Base-by-base conservation (phyloP, 1,140 invertebrate genomes). In the Brachionus angularis region DNA sequence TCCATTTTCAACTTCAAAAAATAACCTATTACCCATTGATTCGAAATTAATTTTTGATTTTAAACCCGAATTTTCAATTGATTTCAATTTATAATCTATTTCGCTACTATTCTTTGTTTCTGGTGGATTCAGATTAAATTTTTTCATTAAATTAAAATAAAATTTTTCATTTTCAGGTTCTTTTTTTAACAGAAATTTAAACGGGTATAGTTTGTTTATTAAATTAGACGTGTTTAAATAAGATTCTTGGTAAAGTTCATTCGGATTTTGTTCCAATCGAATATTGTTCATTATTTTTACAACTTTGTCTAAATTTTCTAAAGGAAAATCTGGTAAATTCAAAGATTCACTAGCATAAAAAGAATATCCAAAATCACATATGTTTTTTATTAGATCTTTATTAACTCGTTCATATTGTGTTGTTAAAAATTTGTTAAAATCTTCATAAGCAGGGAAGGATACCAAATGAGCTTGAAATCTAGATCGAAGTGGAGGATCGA, bases 401-500 rank as follows among this genome's bases (percentile, higher is more conserved):
- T 46, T 18, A 10, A 47, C 25, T 21, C 36, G 33, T 31, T 29
- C 12, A 29, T 33, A 49, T n/a, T 67, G 2, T n/a, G 27, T 25
- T 50, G n/a, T 46, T n/a, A 42, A n/a, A 31, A 10, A 72, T 16
- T 16, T 2, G 3, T 36, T 8, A 58, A 74, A 55, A 72, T 77
- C 36, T 75, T 82, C 74, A 82, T 84, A 31, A 80, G 76, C 31
- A 80, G 73, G 1, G 77, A 73, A 12, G 44, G 86, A 80, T 27
- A 97, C 85, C 80, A 93, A 88, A 78, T 91, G 84, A 0, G 90
- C 91, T 81, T 98, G 95, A 82, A 98, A 98, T 61, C 95, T 83
- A 0, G 93, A 96, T 72, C 95, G 83, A 8, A 98, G 82, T 0
- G 95, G 95, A 12, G 94, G 94, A 86, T 98, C 95, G 10, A 98